phyloP scores from a whole-genome alignment of 1,140 invertebrate species.

The Belonocnema kinseyi region DNA sequence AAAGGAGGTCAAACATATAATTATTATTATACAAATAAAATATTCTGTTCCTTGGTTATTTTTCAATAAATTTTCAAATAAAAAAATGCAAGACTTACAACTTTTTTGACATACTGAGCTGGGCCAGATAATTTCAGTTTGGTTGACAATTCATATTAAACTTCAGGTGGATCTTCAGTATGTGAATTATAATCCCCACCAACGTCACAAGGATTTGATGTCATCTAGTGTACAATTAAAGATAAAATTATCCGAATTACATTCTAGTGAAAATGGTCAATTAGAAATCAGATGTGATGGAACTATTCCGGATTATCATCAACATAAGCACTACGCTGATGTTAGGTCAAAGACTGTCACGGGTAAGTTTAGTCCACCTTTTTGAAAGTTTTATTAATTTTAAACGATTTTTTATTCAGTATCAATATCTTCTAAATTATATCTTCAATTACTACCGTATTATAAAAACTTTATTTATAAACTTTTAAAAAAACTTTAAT shows the following conservation, averaged over 20 bases:
- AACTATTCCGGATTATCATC: slow-evolving; percentile 82
- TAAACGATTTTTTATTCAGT: background rate
- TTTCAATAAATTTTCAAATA: background rate
- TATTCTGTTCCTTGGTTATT: background rate
- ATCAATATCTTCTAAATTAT: too few species aligned
- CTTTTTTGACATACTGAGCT: background rate
- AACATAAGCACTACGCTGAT: slow-evolving; percentile 81
- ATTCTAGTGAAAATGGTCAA: slow-evolving; percentile 80
- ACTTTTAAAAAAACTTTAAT: too few species aligned
- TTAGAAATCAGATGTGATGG: slow-evolving; percentile 83
- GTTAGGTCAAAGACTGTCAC: slow-evolving; percentile 80
- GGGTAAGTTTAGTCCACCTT: slow-evolving; percentile 71
- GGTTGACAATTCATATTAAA: background rate
- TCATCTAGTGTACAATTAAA: slow-evolving; percentile 73
- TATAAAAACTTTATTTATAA: too few species aligned
- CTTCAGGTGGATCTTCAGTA: slow-evolving; percentile 63
- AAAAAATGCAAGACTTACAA: background rate
- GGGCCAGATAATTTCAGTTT: background rate
- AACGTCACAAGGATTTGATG: slow-evolving; percentile 56
- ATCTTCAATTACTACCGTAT: too few species aligned
- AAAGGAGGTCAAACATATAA: slow-evolving; percentile 79
- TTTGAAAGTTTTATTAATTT: slow-evolving; percentile 2
- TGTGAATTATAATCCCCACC: slow-evolving; percentile 62
- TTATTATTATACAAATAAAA: slow-evolving; percentile 36
- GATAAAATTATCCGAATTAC: slow-evolving; percentile 80